phyloP scores from a whole-genome alignment of 2,797 vertebrate genomes.

The Tolypeutes matacus region DNA sequence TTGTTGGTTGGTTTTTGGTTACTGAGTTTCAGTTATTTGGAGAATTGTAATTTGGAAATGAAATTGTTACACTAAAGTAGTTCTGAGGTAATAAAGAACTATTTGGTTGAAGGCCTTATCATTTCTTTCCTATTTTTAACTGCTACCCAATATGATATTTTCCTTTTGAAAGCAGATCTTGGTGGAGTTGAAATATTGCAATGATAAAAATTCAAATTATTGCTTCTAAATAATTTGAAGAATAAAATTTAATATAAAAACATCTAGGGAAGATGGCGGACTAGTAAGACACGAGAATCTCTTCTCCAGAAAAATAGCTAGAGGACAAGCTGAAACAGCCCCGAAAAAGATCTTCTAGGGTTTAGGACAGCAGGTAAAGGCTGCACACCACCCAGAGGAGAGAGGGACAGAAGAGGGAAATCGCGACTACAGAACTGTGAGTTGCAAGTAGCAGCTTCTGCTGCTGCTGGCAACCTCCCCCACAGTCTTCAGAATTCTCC shows the following conservation, averaged over 20 bases:
- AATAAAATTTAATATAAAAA: background rate
- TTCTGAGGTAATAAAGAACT: background rate
- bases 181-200: background rate
- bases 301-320: no score
- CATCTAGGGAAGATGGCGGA: no score
- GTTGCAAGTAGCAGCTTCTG: no score
- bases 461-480: no score
- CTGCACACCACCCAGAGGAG: no score
- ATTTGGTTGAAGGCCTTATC: background rate
- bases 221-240: background rate
- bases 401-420: no score
- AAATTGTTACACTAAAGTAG: conserved; percentile 31
- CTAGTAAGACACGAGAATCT: no score
- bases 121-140: conserved; percentile 57
- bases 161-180: conserved; percentile 47
- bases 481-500: no score
- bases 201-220: background rate
- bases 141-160: background rate
- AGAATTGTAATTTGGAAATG: conserved; percentile 17
- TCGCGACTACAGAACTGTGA: no score
- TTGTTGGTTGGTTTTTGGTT: background rate
- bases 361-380: no score
- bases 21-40: conserved; percentile 22
- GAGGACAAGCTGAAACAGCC: no score
- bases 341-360: no score